Conservation (phyloP, 2,113 vertebrate genomes). For the Naja naja region DNA sequence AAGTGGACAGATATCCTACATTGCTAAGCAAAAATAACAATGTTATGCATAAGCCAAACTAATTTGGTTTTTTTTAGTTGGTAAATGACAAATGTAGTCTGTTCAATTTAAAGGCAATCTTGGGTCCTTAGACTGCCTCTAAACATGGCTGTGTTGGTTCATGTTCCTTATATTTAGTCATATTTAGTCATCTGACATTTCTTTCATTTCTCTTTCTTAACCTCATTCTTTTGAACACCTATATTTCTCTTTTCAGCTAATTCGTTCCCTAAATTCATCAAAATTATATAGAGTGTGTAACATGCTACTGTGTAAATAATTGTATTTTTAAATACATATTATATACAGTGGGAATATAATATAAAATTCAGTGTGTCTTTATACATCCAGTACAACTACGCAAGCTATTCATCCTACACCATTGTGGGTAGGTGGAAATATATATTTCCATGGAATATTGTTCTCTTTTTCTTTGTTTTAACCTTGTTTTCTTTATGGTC, state of each 20-base stretch:
- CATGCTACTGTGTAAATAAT: constrained; percentile 44
- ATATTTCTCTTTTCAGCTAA: constrained; percentile 42
- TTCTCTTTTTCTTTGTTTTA: constrained; percentile 19
- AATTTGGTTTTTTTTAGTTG: constrained; percentile 11
- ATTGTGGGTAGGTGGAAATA: constrained; percentile 46
- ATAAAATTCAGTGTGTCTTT: constrained; percentile 39
- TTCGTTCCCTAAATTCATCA: constrained; percentile 34
- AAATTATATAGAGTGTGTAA: constrained; percentile 46
- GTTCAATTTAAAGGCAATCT: constrained; percentile 42
- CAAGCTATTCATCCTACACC: background rate
- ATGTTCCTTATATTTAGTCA: constrained; percentile 30
- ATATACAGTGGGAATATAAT: constrained; percentile 40
- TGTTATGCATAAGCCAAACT: background rate
- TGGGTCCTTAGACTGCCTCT: constrained; percentile 18
- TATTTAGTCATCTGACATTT: constrained; percentile 12
- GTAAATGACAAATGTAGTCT: constrained; percentile 38
- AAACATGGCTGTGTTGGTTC: constrained; percentile 10
- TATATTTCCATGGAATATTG: constrained; percentile 43
- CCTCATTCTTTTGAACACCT: constrained; percentile 22
- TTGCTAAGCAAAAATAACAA: background rate
- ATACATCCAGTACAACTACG: background rate
- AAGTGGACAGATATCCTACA: background rate
- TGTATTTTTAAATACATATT: constrained; percentile 47
- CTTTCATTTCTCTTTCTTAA: constrained; percentile 25
- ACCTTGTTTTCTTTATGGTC: constrained; percentile 42